These are phyloP conservation scores for Pluvialis apricaria DNA, from an alignment of 2,113 vertebrate genomes.

Conservation along the genomic window DNA sequence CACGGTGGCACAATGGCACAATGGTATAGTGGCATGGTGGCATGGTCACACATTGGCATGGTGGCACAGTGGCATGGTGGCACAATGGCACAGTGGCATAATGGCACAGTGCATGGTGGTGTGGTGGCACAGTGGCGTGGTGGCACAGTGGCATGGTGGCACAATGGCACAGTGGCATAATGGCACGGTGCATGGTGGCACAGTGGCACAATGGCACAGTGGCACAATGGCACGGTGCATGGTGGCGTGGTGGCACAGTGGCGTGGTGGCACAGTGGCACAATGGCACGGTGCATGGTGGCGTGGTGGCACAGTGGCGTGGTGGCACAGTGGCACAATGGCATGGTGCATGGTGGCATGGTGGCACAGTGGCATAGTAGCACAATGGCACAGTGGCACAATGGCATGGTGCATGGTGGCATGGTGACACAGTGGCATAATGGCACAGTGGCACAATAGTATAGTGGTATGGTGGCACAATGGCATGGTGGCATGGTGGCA, in stretches of 20 bases:
- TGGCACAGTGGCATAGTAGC: fast-evolving
- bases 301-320: background rate
- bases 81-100: fast-evolving
- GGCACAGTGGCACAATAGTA: too few relatives aligned
- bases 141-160: background rate
- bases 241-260: background rate
- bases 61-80: fast-evolving
- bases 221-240: background rate
- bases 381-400: fast-evolving
- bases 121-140: fast-evolving
- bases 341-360: fast-evolving
- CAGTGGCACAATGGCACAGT: fast-evolving
- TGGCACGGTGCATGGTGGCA: background rate
- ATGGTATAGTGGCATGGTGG: background rate
- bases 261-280: background rate
- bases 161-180: fast-evolving
- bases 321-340: too few relatives aligned
- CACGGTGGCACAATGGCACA: fast-evolving
- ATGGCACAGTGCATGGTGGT: background rate
- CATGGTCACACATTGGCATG: background rate
- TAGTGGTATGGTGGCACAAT: fast-evolving
- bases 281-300: fast-evolving
- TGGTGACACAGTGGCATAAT: too few relatives aligned
- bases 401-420: fast-evolving
- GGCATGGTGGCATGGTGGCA: background rate